Conservation (phyloP, 2,797 vertebrate species). For the Petrocephalus sullivani region DNA sequence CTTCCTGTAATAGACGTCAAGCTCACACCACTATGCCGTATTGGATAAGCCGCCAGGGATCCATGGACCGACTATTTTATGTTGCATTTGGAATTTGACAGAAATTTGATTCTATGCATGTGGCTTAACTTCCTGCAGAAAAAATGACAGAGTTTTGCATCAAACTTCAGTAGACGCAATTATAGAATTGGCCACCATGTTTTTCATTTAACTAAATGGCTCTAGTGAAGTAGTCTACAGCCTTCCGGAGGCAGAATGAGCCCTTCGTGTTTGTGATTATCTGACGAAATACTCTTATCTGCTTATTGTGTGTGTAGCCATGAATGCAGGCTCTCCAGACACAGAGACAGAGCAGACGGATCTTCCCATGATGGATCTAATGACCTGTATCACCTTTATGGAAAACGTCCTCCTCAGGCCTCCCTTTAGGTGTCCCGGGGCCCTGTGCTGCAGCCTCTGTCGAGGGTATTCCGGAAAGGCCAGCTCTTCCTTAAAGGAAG, state of each 20-base stretch:
- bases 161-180: not conserved
- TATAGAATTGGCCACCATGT: not conserved
- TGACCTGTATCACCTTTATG: conserved; percentile 64
- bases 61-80: not conserved
- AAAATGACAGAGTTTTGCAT: not conserved
- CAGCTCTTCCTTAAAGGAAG: conserved; percentile 39
- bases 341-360: conserved; percentile 23
- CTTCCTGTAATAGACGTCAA: not conserved
- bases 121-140: not conserved
- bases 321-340: not conserved
- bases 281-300: not conserved
- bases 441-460: conserved; percentile 18
- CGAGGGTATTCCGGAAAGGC: not conserved
- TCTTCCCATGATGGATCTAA: not conserved
- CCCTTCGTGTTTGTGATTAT: not conserved
- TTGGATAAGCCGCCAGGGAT: not conserved
- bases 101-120: not conserved
- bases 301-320: not conserved
- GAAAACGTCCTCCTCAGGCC: conserved; percentile 64
- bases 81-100: not conserved
- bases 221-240: not conserved
- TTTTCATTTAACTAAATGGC: not conserved
- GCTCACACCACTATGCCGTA: not conserved
- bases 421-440: conserved; percentile 56
- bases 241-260: not conserved